Evolutionary conservation across 1,140 invertebrate species (phyloP).

Genomic region (Drosophila bipectinata): DNA sequence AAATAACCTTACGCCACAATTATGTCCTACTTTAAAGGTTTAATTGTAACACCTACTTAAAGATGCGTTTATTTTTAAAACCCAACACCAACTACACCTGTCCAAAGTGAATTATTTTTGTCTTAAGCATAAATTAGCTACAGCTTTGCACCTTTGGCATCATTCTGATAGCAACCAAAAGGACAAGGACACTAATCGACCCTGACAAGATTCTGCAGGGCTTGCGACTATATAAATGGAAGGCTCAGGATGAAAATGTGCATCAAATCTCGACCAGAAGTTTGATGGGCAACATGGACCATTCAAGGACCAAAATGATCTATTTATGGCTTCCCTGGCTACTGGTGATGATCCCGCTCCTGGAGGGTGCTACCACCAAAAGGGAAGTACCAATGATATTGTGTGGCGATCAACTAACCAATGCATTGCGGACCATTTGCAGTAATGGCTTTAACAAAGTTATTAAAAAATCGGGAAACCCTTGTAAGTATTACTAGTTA

Average conservation of each 20-base stretch:
- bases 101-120: no score
- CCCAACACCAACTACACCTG: no score
- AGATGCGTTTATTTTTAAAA: not conserved
- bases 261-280: constrained; percentile 46
- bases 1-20: not conserved
- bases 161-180: constrained; percentile 9
- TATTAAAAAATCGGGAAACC: not conserved
- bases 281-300: not conserved
- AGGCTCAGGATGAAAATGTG: constrained; percentile 4
- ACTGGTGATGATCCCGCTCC: constrained; percentile 24
- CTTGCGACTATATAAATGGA: constrained; percentile 52
- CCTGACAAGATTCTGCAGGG: constrained; percentile 39
- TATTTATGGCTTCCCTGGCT: constrained; percentile 19
- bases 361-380: not conserved
- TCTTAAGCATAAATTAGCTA: no score
- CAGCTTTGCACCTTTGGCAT: no score
- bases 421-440: not conserved
- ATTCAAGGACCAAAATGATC: constrained; percentile 16
- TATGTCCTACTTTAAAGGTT: not conserved
- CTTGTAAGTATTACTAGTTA: not conserved
- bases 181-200: constrained; percentile 38
- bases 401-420: not conserved
- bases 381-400: not conserved
- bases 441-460: not conserved
- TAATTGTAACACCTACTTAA: not conserved